phyloP scores from a whole-genome alignment of 2,797 vertebrate genomes.

The Vireo griseus region DNA sequence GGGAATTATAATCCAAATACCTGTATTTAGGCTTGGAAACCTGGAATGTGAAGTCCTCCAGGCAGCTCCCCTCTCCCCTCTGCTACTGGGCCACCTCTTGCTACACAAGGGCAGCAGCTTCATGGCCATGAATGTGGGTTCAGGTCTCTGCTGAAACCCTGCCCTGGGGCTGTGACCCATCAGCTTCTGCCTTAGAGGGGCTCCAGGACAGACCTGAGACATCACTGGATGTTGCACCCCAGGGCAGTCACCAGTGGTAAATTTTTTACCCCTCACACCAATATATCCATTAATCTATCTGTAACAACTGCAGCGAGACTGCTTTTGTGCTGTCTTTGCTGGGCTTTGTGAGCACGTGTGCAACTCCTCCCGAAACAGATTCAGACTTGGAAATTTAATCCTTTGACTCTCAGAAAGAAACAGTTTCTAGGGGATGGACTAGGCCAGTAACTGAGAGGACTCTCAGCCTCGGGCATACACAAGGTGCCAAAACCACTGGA shows the following conservation, averaged over 20 bases:
- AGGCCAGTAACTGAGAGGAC: not conserved
- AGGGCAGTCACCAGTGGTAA: not conserved
- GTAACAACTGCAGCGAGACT: not conserved
- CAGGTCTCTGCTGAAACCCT: not conserved
- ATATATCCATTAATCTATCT: not conserved
- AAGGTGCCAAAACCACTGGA: not conserved
- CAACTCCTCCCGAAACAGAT: not conserved
- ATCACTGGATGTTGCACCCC: accelerated
- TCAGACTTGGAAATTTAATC: not conserved
- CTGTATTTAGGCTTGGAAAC: not conserved
- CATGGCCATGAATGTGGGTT: not conserved
- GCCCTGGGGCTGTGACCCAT: not conserved
- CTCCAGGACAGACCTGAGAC: not conserved
- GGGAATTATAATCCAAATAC: not conserved
- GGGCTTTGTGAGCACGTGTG: not conserved
- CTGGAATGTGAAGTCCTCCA: not conserved
- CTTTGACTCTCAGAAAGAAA: not conserved
- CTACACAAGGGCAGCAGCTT: not conserved
- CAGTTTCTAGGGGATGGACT: not conserved
- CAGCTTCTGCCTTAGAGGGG: not conserved
- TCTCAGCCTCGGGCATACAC: not conserved
- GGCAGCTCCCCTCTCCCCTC: not conserved
- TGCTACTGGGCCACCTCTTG: not conserved
- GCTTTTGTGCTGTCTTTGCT: not conserved
- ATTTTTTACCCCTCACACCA: not conserved